Percentiles rank a stretch among this genome's conserved stretches.
These are phyloP conservation scores for Heliconius nattereri DNA, from an alignment of 1,140 invertebrate species.

Conservation along the genomic window DNA sequence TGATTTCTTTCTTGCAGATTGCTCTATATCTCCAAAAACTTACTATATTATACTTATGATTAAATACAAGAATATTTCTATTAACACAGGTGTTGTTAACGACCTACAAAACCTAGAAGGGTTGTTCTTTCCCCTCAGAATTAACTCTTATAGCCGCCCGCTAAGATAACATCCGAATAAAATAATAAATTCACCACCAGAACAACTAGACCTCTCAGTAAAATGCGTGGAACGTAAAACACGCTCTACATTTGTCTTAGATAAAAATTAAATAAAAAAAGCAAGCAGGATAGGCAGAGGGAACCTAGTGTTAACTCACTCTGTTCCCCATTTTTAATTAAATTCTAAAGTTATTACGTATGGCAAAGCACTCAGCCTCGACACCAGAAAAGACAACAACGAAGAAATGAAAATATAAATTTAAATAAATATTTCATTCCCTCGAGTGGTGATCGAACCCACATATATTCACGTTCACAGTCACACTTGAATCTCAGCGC, in stretches of 20 bases:
- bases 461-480: too few species aligned
- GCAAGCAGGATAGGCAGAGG: too few species aligned
- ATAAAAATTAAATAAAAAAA: not conserved
- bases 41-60: not conserved
- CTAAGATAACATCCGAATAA: slow-evolving; percentile 38
- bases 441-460: too few species aligned
- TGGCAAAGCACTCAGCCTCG: too few species aligned
- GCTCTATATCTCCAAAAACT: not conserved
- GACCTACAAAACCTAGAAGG: slow-evolving; percentile 44
- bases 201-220: slow-evolving; percentile 34
- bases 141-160: slow-evolving; percentile 45
- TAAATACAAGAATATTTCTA: slow-evolving; percentile 17
- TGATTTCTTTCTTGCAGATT: too few species aligned
- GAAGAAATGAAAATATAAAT: too few species aligned
- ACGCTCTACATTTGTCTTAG: not conserved
- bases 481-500: too few species aligned
- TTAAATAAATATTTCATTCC: too few species aligned
- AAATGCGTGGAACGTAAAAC: slow-evolving; percentile 32
- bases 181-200: slow-evolving; percentile 43
- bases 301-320: too few species aligned
- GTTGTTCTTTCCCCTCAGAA: slow-evolving; percentile 39
- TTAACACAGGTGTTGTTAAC: slow-evolving; percentile 52
- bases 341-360: too few species aligned
- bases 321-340: too few species aligned
- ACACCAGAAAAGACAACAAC: too few species aligned